These are phyloP conservation scores for Brachionus manjavacas DNA, from an alignment of 1,140 invertebrate species.

Conservation along the genomic window DNA sequence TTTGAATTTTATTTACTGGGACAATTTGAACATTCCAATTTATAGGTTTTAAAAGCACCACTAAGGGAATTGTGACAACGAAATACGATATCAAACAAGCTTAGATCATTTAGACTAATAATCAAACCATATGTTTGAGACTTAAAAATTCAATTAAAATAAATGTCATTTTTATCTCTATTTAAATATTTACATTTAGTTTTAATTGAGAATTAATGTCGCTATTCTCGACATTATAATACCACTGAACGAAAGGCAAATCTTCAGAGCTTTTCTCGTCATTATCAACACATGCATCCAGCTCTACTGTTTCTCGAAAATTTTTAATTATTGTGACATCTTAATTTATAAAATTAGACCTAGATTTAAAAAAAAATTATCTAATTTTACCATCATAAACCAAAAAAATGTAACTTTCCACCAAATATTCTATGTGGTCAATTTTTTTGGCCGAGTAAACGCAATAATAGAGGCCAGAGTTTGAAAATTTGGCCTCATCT, in stretches of 20 bases:
- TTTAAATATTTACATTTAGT: conserved; percentile 20
- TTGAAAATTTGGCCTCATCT: neutral
- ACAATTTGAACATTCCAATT: conserved; percentile 25
- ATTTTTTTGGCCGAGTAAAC: neutral
- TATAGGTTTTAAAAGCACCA: conserved; percentile 26
- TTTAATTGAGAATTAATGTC: neutral
- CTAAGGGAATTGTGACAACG: neutral
- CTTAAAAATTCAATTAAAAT: neutral
- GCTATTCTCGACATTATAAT: conserved; percentile 15
- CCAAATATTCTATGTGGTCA: neutral
- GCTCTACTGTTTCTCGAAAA: conserved; percentile 26
- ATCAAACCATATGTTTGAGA: conserved; percentile 27
- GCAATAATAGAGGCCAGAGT: conserved; percentile 6
- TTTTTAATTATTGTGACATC: conserved; percentile 18
- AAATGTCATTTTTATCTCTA: neutral
- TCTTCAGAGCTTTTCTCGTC: neutral
- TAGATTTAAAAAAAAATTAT: neutral
- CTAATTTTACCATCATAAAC: neutral
- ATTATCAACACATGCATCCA: conserved; percentile 22
- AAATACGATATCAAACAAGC: neutral
- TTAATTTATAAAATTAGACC: conserved; percentile 4
- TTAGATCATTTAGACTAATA: conserved; percentile 2
- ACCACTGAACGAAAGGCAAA: neutral
- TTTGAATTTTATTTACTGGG: neutral
- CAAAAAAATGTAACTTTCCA: neutral